Base-by-base conservation (phyloP, 2,797 vertebrate genomes). In the Cryptoblepharus egeriae region DNA sequence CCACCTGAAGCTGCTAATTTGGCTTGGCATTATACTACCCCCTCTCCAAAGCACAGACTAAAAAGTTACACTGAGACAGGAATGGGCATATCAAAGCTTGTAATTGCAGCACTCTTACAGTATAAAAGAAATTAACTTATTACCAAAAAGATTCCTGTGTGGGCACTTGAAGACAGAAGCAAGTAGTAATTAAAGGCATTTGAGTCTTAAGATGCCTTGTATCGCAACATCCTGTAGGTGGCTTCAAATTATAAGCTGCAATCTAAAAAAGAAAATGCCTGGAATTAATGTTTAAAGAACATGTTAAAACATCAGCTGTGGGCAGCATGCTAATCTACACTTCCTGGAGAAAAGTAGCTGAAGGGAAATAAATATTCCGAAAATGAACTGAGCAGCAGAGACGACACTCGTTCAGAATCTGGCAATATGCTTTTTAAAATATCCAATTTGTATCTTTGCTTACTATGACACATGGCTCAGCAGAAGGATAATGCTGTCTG, bases 241-340 rank as follows among this genome's bases (percentile, higher is more conserved):
- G 75, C 24, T 77, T 91, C 42, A 82, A 87, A 90, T 89, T 76
- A 81, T 1, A 75, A 84, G 1, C 4, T 84, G 74, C 67, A 82
- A 12, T 49, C 35, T n/a, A 78, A 78, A 83, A 42, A 10, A 58
- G 15, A 81, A 85, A 87, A 12, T 12, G 75, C 15, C 71, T 71
- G 42, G 75, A 79, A 87, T 72, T 82, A 71, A 77, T 37, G 88
- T 87, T 89, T 30, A 45, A 83, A 13, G 8, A 85, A 52, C 7
- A 77, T 18, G 3, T 39, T 78, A 52, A 16, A 58, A 64, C 75
- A 80, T 85, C 1, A 13, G 2, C 80, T 60, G n/a, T 3, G 60
- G 42, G 30, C 73, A 75, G 12, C 24, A 60, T 24, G 10, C 3
- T 71, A 77, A 11, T 79, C 37, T 68, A 10, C n/a, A 69, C 61